Percentiles rank a stretch among this genome's conserved stretches.
These are phyloP conservation scores for Tridacna gigas DNA, from an alignment of 2,888 invertebrate species.

Conservation along the genomic window DNA sequence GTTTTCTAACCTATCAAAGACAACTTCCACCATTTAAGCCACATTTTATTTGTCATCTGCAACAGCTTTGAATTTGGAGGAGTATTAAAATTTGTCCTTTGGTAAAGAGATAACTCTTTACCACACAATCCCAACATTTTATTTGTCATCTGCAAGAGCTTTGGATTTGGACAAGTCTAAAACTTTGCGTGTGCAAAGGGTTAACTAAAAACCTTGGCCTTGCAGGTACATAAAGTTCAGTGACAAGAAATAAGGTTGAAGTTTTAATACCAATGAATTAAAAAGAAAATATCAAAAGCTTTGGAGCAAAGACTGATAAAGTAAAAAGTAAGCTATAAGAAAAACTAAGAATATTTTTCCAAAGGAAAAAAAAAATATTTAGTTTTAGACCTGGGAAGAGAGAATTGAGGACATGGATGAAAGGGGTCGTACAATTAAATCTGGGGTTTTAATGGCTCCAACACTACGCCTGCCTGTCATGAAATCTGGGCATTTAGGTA, in stretches of 20 bases:
- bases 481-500: slow-evolving; percentile 33
- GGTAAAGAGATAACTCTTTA: neutral
- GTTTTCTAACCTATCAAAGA: neutral
- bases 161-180: too few relatives aligned
- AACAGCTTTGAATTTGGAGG: neutral
- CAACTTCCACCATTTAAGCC: neutral
- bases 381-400: neutral
- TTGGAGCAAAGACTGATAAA: neutral
- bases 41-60: neutral
- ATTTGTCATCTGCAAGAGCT: too few relatives aligned
- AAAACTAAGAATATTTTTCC: neutral
- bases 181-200: too few relatives aligned
- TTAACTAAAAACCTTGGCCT: too few relatives aligned
- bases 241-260: neutral
- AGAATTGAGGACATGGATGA: slow-evolving; percentile 1
- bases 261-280: neutral
- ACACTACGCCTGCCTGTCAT: neutral
- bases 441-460: neutral
- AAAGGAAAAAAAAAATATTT: neutral
- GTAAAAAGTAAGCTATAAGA: neutral
- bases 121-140: too few relatives aligned
- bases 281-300: neutral
- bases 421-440: neutral
- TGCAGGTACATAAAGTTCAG: too few relatives aligned
- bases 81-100: neutral